Base-by-base conservation (phyloP, 2,888 invertebrate species). In the Chrysodeixis includens region DNA sequence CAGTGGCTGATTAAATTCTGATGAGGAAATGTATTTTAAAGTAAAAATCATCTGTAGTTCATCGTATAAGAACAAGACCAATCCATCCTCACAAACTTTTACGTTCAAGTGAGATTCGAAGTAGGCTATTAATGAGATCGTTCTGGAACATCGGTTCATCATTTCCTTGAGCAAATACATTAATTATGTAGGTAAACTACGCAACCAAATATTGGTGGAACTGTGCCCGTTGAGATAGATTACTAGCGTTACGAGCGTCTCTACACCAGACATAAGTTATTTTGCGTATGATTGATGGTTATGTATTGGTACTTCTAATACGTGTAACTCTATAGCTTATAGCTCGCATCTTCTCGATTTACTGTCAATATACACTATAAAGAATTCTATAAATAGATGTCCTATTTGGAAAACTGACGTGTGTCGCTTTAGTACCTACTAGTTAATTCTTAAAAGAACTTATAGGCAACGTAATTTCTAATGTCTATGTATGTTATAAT, bases 241-340 rank as follows among this genome's bases (percentile, higher is more conserved):
- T 53, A 22, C 18, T 69, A 67, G 76, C 76, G 74, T 71, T 70
- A 66, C 63, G 74, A 70, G 74, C 69, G 58, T 70, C 62, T 52
- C 66, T 68, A 68, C 56, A 62, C 64, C 62, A 64, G 61, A 64
- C 78, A 66, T 70, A 59, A 69, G 66, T 66, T 74, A 59, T 66
- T 46, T 66, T 58, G 35, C 32, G 14, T 66, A 65, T 83, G 81
- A 78, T 78, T 76, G 76, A 80, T 80, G 68, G 66, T 59, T 58
- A 69, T 56, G 51, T 61, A 73, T 69, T 63, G 69, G 65, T 40
- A 26, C 20, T 52, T 20, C 6, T 52, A 52, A 14, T 14, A 51
- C 22, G 22, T 1, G 18, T 49, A 49, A 49, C 18, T 18, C 46
- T 49, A 49, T 49, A 49, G 46, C 20, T 20, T 49, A n/a, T n/a